These are phyloP conservation scores for Pycnomerus fuliginosus DNA, from an alignment of 2,888 invertebrate species.

Conservation along the genomic window DNA sequence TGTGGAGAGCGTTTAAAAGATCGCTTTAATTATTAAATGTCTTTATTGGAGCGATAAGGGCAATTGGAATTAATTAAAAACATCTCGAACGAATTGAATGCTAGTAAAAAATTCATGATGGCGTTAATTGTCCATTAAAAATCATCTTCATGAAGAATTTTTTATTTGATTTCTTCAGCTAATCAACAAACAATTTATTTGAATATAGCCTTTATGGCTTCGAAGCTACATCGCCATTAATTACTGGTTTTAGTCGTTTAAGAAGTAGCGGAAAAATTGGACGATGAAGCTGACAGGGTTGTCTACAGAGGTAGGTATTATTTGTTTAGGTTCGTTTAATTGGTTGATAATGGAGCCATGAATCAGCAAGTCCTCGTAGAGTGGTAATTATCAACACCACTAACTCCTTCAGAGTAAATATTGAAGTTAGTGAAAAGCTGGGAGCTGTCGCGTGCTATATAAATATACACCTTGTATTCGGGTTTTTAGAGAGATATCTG, in stretches of 20 bases:
- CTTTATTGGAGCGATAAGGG: too few species aligned
- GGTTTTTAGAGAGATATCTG: conserved; percentile 7
- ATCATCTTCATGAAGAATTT: conserved; percentile 4
- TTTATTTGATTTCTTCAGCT: conserved; percentile 2
- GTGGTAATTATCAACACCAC: conserved; percentile 26
- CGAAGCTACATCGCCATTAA: too few species aligned
- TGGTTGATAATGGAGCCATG: conserved; percentile 29
- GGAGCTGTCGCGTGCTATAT: conserved; percentile 19
- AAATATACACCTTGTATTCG: conserved; percentile 14
- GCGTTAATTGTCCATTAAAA: conserved; percentile 14
- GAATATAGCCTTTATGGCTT: too few species aligned
- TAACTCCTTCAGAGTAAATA: conserved; percentile 16
- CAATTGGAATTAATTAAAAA: conserved; percentile 10
- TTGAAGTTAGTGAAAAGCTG: conserved; percentile 18
- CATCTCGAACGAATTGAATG: conserved; percentile 3
- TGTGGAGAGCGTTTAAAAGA: too few species aligned
- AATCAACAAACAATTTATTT: conserved; percentile 12
- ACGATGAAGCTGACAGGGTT: too few species aligned
- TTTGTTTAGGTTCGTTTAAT: conserved; percentile 20
- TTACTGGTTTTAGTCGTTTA: too few species aligned
- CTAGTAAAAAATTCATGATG: conserved; percentile 3
- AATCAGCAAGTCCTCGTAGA: conserved; percentile 29
- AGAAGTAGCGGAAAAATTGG: too few species aligned
- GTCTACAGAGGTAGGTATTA: not conserved
- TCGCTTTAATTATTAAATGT: too few species aligned